Evolutionary conservation across 2,888 invertebrate genomes (phyloP).

Genomic region (Drosophila cracens): DNA sequence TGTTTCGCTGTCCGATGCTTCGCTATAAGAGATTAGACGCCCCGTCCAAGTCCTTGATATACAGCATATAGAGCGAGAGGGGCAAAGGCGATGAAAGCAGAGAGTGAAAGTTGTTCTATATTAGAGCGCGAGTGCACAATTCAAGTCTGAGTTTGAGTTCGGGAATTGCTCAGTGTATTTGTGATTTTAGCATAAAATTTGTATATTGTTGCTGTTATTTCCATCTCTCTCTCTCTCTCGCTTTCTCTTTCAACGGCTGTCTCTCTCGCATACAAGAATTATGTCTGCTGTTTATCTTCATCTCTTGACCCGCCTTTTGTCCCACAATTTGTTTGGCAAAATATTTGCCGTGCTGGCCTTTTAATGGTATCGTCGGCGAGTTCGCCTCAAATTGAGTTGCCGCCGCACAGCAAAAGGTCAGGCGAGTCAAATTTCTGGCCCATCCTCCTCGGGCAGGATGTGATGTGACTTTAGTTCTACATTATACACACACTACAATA

Average conservation of each 20-base stretch:
- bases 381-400: constrained; percentile 32
- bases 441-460: constrained; percentile 13
- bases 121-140: constrained; percentile 7
- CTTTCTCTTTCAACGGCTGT: background rate
- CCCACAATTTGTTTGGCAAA: constrained; percentile 50
- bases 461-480: constrained; percentile 1
- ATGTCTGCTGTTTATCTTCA: constrained; percentile 49
- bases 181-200: constrained; percentile 41
- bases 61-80: background rate
- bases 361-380: constrained; percentile 31
- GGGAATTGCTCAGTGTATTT: constrained; percentile 13
- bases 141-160: constrained; percentile 7
- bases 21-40: constrained; percentile 41
- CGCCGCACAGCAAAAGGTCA: constrained; percentile 43
- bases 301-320: constrained; percentile 19
- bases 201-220: constrained; percentile 41
- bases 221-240: background rate
- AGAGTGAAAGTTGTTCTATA: constrained; percentile 5
- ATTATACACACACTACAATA: background rate
- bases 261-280: constrained; percentile 8
- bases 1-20: constrained; percentile 37
- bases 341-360: constrained; percentile 51
- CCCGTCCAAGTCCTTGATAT: constrained; percentile 25
- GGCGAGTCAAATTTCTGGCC: constrained; percentile 42
- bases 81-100: background rate